Evolutionary conservation across 2,113 vertebrate genomes (phyloP), one percentile per base, ranked within the genome.

Genomic region (Colinus virginianus): DNA sequence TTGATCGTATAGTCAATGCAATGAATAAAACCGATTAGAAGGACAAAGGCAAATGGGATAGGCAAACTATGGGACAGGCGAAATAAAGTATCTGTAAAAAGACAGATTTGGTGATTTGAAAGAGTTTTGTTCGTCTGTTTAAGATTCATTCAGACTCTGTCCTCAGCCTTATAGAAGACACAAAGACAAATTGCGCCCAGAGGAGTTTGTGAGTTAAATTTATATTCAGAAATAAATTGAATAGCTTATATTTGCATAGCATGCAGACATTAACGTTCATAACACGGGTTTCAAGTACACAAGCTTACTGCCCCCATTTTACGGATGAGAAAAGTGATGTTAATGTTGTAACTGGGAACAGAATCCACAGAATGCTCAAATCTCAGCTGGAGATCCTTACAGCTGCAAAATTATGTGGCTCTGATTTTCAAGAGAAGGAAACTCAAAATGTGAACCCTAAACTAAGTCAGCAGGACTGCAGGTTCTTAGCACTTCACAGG

Each of bases 21-120:
- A 84, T 49, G 63, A 91, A 90, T 68, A 81, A 86, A 84, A 87
- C n/a, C 20, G 77, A 83, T 85, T 74, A 91, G 26, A 95, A 78
- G 32, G 58, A 92, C 81, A 84, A 90, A 86, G 77, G 72, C 83
- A 84, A 90, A 87, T 59, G 46, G 49, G 55, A 76, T 16, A 77
- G 74, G 42, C 72, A 48, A 72, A 79, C 34, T 34, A 53, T 22
- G 36, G 43, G 51, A 42, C 34, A 67, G 78, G 13, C 45, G 84
- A 94, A 96, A 81, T 46, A 43, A 83, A 90, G 34, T 18, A 68
- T 53, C 53, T 53, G 36, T 40, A 84, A 66, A 85, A 84, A 78
- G 53, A 48, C 7, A 81, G 53, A 69, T 78, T 26, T 76, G 40
- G 9, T 82, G 58, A 87, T 88, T 45, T 92, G 36, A 91, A 86